Evolutionary conservation across 2,113 vertebrate genomes (phyloP).

Genomic region (Istiophorus platypterus): DNA sequence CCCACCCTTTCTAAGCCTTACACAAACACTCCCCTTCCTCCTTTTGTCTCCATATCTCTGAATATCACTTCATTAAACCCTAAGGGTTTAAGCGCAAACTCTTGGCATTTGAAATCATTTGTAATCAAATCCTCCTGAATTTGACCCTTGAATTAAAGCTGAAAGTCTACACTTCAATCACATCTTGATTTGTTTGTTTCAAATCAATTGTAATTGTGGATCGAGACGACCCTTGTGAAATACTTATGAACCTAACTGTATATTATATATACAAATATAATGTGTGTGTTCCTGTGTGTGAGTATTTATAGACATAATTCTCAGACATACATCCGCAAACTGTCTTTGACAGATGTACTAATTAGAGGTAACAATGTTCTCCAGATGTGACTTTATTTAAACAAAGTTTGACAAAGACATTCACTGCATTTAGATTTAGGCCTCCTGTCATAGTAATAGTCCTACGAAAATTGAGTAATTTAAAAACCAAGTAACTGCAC

Average conservation of each 20-base stretch:
- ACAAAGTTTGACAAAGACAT: not conserved
- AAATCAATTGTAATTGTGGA: no score
- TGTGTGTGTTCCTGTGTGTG: not conserved
- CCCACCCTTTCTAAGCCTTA: not conserved
- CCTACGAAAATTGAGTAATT: no score
- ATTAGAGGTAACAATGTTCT: not conserved
- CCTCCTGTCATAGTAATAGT: not conserved
- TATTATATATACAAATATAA: no score
- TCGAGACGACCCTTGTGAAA: no score
- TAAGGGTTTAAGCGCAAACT: not conserved
- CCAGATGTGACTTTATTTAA: not conserved
- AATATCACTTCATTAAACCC: conserved; percentile 27
- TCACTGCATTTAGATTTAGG: not conserved
- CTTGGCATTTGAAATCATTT: conserved; percentile 12
- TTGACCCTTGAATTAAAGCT: no score
- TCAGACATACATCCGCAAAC: not conserved
- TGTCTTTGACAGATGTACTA: not conserved
- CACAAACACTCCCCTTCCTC: not conserved
- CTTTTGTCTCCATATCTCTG: not conserved
- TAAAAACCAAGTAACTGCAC: not conserved
- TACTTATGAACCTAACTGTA: no score
- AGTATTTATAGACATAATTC: not conserved
- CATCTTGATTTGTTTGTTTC: no score
- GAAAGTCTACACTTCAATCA: no score
- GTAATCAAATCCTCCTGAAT: not conserved